These are phyloP conservation scores for Drosophila oshimai DNA, from an alignment of 1,140 invertebrate species.

Conservation along the genomic window DNA sequence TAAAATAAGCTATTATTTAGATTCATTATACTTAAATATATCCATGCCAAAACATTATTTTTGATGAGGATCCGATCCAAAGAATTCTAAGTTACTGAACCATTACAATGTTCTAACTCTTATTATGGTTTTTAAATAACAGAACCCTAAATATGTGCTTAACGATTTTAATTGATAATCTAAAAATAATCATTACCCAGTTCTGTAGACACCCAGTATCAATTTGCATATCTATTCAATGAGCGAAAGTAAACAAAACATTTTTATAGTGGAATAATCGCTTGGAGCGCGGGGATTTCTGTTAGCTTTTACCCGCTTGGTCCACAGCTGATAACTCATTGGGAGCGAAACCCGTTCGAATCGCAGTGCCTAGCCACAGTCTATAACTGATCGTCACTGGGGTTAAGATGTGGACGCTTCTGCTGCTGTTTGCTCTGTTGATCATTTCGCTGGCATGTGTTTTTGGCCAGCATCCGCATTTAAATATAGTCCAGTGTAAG, in stretches of 20 bases:
- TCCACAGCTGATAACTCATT: neutral
- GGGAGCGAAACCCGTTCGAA: constrained; percentile 23
- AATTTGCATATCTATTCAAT: constrained; percentile 1
- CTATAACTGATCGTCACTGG: constrained; percentile 5
- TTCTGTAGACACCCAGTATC: neutral
- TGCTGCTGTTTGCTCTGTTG: constrained; percentile 5
- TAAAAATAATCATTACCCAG: neutral
- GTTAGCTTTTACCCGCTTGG: constrained; percentile 17
- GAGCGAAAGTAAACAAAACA: neutral
- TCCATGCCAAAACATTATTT: too few relatives aligned
- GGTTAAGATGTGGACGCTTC: constrained; percentile 27
- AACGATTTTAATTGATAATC: neutral
- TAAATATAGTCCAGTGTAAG: constrained; percentile 40
- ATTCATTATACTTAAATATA: too few relatives aligned
- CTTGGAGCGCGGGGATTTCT: neutral
- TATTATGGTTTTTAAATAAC: too few relatives aligned
- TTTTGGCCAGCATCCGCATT: constrained; percentile 9
- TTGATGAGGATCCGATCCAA: too few relatives aligned
- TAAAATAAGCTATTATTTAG: too few relatives aligned
- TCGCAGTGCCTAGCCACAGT: neutral
- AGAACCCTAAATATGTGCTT: neutral
- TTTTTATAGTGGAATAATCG: neutral
- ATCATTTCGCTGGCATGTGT: constrained; percentile 4
- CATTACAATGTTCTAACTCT: too few relatives aligned
- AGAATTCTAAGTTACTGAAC: too few relatives aligned